A percentile compares a stretch with the other conserved stretches of the same genome.
These are phyloP conservation scores for Limulus polyphemus DNA, from an alignment of 2,888 invertebrate genomes.

Conservation along the genomic window DNA sequence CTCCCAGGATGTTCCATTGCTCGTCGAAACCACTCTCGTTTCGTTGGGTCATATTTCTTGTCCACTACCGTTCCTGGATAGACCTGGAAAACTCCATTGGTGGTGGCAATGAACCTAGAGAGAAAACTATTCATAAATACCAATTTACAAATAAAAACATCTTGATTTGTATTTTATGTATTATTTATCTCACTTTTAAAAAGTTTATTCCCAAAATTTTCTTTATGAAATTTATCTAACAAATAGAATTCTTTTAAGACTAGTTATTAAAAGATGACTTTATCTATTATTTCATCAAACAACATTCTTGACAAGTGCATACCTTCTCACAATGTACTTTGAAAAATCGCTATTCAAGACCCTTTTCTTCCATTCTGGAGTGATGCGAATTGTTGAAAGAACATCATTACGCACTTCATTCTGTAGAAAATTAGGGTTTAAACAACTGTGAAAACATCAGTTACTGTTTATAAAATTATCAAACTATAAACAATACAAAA, in stretches of 20 bases:
- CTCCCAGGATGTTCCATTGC: conserved; percentile 63
- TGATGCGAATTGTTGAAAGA: conserved; percentile 58
- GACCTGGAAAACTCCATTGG: conserved; percentile 67
- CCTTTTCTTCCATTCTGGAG: conserved; percentile 58
- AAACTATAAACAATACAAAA: too few species aligned
- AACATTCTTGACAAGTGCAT: not conserved
- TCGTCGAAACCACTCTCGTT: conserved; percentile 66
- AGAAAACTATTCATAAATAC: too few species aligned
- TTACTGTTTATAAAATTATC: too few species aligned
- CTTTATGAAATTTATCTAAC: too few species aligned
- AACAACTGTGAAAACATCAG: too few species aligned
- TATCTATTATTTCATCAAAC: too few species aligned
- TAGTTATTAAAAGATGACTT: too few species aligned
- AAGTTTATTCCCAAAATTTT: too few species aligned
- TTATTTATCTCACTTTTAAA: too few species aligned
- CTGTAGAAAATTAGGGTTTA: conserved; percentile 2
- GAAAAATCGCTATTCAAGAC: conserved; percentile 51
- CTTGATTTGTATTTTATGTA: too few species aligned
- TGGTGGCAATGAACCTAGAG: conserved; percentile 36
- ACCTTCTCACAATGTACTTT: conserved; percentile 55
- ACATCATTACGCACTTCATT: conserved; percentile 62
- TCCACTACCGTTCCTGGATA: conserved; percentile 71
- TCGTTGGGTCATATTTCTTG: conserved; percentile 65
- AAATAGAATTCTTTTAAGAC: too few species aligned
- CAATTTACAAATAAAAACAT: too few species aligned